Base-by-base conservation (phyloP, 2,888 invertebrate genomes). In the Chymomyza procnemis region DNA sequence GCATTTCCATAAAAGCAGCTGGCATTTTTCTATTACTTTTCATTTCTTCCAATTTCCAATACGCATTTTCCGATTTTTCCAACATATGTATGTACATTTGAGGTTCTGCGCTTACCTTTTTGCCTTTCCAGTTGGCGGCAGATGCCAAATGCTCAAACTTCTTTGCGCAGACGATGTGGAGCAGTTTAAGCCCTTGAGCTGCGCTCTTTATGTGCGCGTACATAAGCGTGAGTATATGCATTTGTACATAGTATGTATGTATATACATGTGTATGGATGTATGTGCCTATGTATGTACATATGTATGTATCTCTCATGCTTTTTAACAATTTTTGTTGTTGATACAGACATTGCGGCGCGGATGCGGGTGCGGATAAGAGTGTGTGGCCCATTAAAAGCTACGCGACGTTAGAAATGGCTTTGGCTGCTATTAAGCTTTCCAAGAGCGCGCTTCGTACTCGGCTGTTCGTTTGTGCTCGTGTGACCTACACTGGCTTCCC, bases 401-500 rank as follows among this genome's bases (percentile, higher is more conserved):
- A 68, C 55, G 8, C 60, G 59, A 3, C 46, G 56, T 8, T 57
- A 26, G 26, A 48, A 63, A 60, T 30, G 60, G 3, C 56, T 54
- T 34, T 58, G 41, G 16, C 47, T 8, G 26, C 18, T 16, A n/a
- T n/a, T n/a, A 30, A 19, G 26, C 52, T 16, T 22, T 22, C 12
- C 19, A 9, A 12, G n/a, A n/a, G n/a, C 18, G 18, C 9, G 26
- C 26, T 6, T 26, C 3, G 26, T 4, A 8, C 26, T 41, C 50
- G 22, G 16, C 3, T 12, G 55, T 41, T 63, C 47, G 62, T 34
- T 78, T 54, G 54, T 63, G 56, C 78, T 70, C 77, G 69, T 56
- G 68, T 78, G 78, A 79, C 78, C 78, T 80, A 78, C 78, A 79
- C 80, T 79, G 69, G 66, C 74, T 70, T 66, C 76, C 73, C 75